Base-by-base conservation (phyloP, 2,113 vertebrate genomes). In the Psittacara wagleri region DNA sequence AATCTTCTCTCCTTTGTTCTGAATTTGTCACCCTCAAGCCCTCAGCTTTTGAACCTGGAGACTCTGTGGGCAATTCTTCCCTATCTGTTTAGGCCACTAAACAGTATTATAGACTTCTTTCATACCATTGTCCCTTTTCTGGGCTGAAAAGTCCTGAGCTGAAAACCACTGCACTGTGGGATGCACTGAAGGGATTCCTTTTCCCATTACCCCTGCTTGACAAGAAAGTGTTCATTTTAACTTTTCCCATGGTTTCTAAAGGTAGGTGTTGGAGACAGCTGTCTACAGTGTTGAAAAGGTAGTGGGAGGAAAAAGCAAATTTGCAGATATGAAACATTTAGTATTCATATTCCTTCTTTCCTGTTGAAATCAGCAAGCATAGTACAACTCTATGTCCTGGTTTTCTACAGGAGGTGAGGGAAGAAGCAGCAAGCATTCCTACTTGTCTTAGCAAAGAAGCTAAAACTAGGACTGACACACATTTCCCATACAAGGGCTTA, bases 301-400 rank as follows among this genome's bases (percentile, higher is more conserved):
- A 44, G 27, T 62, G 27, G 59, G 68, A 83, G 31, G 49, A 78
- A 74, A 91, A 91, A 35, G 25, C 14, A 59, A 67, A 86, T 78
- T 59, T 84, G 10, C 13, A 96, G 69, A 25, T 7, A 66, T 35
- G 48, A 92, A 94, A 95, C 66, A 67, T 78, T 67, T 28, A 74
- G 46, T 39, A 31, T 67, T 54, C 7, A 1, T 28, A 12, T 59
- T 94, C 1, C 0, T 77, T 73, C 22, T 81, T 31, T 67, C 66
- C n/a, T n/a, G 14, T 49, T 67, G 31, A 91, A 94, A 89, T 66
- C 51, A 81, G 55, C 68, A 84, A 67, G 6, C 11, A 14, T 12
- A 88, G 12, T 52, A 82, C 2, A 5, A 63, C 46, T 77, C 10
- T 0, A 2, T 39, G 39, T 78, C 27, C 41, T 17, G 20, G 0